phyloP scores from a whole-genome alignment of 2,113 vertebrate species.

The Uria aalge region DNA sequence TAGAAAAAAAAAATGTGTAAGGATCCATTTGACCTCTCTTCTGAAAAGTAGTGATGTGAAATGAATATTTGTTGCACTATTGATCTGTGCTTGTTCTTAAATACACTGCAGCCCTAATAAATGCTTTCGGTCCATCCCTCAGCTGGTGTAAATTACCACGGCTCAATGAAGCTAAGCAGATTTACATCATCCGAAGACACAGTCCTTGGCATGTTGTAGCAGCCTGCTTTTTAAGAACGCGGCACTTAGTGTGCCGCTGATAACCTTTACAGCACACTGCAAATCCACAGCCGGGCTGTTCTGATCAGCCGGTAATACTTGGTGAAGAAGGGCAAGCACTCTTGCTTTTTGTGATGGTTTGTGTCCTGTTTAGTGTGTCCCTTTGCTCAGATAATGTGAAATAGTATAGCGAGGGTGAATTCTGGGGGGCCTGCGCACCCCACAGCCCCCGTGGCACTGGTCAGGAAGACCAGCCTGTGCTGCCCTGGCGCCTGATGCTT shows the following conservation, averaged over 20 bases:
- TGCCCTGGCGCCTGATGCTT: not conserved
- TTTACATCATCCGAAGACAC: conserved; percentile 13
- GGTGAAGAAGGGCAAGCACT: not conserved
- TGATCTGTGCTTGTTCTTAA: conserved; percentile 58
- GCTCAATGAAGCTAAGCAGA: conserved; percentile 45
- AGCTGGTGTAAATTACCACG: conserved; percentile 7
- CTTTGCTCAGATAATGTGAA: not conserved
- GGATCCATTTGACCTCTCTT: conserved; percentile 26
- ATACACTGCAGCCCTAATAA: conserved; percentile 47
- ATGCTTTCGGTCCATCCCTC: conserved; percentile 37
- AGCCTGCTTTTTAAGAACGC: not conserved
- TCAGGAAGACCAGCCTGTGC: not conserved
- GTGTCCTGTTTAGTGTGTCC: not conserved
- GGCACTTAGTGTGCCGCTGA: rapidly evolving
- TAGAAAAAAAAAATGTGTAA: not conserved
- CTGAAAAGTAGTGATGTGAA: conserved; percentile 33
- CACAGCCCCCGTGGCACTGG: rapidly evolving
- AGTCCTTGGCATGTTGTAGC: not conserved
- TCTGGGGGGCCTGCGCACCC: not conserved
- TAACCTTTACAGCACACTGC: not conserved
- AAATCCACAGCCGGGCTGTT: not conserved
- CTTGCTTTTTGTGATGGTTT: not conserved
- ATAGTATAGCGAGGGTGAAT: not conserved
- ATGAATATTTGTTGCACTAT: conserved; percentile 52
- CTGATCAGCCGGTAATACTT: rapidly evolving